Evolutionary conservation across 2,113 vertebrate genomes (phyloP).

Genomic region (Cryptotis parvus): DNA sequence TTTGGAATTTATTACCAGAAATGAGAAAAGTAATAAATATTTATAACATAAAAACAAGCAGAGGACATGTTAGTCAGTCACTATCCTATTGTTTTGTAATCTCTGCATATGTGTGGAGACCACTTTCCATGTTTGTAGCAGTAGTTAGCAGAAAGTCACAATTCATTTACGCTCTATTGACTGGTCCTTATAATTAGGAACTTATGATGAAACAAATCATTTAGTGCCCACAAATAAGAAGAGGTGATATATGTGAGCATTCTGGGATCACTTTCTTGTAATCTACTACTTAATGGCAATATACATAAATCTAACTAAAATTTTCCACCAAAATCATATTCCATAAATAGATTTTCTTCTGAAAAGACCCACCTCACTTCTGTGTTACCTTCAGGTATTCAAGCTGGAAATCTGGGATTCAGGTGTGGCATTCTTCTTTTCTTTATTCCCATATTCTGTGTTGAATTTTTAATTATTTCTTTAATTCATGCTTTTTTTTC

Average conservation of each 20-base stretch:
- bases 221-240: neutral
- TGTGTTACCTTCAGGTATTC: neutral
- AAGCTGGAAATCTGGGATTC: neutral
- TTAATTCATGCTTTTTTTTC: neutral
- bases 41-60: neutral
- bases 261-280: neutral
- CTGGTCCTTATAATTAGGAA: neutral
- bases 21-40: neutral
- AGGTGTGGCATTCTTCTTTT: neutral
- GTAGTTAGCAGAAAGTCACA: neutral
- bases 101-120: neutral
- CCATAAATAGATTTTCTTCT: neutral
- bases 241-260: neutral
- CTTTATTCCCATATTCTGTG: neutral
- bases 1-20: neutral
- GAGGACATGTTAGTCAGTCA: neutral
- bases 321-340: neutral
- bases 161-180: neutral
- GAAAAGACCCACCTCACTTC: neutral
- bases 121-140: neutral
- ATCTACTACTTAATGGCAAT: neutral
- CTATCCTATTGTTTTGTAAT: neutral
- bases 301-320: neutral
- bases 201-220: neutral
- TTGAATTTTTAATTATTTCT: neutral